These are phyloP conservation scores for Urocitellus parryii DNA, from an alignment of 2,113 vertebrate genomes.

Conservation along the genomic window DNA sequence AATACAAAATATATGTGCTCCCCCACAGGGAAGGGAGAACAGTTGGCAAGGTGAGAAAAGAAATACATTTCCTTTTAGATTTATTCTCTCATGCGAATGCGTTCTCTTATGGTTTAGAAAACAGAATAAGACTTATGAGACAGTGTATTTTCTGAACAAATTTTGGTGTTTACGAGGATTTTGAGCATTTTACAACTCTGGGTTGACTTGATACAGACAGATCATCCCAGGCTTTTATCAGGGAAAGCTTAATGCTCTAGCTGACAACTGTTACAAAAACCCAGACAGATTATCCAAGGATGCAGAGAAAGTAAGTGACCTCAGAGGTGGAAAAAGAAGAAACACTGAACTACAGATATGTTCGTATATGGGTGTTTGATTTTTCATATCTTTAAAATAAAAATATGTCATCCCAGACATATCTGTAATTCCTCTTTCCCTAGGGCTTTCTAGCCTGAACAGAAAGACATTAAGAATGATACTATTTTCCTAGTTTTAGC, in stretches of 20 bases:
- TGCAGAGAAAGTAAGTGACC: neutral
- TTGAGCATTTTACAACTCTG: constrained; percentile 35
- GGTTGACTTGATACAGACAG: neutral
- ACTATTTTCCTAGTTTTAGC: neutral
- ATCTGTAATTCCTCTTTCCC: neutral
- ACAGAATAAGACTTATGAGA: neutral
- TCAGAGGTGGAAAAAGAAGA: neutral
- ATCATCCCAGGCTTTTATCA: neutral
- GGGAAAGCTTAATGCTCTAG: neutral
- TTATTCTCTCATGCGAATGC: neutral
- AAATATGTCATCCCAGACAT: neutral
- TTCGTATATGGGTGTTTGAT: no score
- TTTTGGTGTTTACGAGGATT: neutral
- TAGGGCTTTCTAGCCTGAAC: neutral
- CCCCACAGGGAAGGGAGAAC: neutral
- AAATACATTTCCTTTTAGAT: constrained; percentile 25
- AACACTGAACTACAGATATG: neutral
- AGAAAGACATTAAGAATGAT: neutral
- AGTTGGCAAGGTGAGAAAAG: neutral
- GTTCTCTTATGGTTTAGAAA: constrained; percentile 23
- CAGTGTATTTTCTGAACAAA: neutral
- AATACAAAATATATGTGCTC: neutral
- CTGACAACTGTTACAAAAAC: neutral
- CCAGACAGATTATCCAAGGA: neutral
- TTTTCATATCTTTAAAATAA: neutral